Evolutionary conservation across 2,888 invertebrate species (phyloP), one percentile per base, ranked within the genome.

Genomic region (Mythimna albipuncta): DNA sequence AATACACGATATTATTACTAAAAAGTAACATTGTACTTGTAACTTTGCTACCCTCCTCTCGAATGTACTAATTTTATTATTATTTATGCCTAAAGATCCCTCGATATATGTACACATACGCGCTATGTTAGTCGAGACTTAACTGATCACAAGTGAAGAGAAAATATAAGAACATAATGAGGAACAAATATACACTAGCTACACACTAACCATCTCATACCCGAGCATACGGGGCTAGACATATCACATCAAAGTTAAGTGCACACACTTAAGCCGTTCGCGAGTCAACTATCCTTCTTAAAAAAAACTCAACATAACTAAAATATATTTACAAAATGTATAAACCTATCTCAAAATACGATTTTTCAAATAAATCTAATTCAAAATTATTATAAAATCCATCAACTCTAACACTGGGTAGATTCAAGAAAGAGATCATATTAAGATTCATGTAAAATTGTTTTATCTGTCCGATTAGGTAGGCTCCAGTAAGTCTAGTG

Each of bases 21-120:
- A 92, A 94, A 95, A 94, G 94, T 95, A 95, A 95, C 94, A 94
- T 95, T 96, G 96, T 96, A 96, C 96, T 96, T 91, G 90, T 92
- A 94, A 94, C 92, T 92, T 93, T 91, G 90, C 95, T 95, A 94
- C 92, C 93, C 92, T 93, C 91, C 86, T 89, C 91, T 91, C 88
- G 90, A 93, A 95, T 95, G 94, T 95, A 94, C 94, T 94, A 92
- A 91, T 90, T 91, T 89, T 89, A 90, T 86, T 83, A 90, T 89
- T 85, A 86, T 86, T 89, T 88, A 91, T 83, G 84, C 85, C 89
- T 92, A 91, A 89, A 84, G 85, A 82, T 89, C 88, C 88, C 86
- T 87, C 86, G 84, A 86, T 88, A 87, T 95, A 95, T 95, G 86
- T 95, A 95, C 94, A 95, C 83, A 88, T 92, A 93, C 90, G 89